Base-by-base conservation (phyloP, 2,113 vertebrate species). In the Deroptyus accipitrinus region DNA sequence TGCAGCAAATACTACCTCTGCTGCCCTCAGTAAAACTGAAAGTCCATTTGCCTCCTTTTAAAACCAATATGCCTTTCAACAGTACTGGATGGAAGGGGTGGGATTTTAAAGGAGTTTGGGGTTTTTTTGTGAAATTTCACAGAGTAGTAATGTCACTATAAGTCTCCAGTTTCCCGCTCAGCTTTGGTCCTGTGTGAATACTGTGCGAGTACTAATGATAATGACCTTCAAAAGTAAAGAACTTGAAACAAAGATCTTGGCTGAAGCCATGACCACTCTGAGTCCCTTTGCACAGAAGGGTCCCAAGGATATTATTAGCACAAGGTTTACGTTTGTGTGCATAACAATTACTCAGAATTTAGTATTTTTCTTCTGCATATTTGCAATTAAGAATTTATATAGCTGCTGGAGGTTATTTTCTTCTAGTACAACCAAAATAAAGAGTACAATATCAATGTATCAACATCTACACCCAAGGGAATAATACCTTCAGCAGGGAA, bases 401-500 rank as follows among this genome's bases (percentile, higher is more conserved):
- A 67, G 49, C n/a, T 78, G 44, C 39, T 78, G 63, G 73, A 67
- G 85, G 88, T 61, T 90, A 86, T 92, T 94, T 97, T 86, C 63
- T 74, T 68, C 22, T 27, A 80, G 49, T 30, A 63, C 64, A 95
- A 92, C 80, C 42, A 92, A 94, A 90, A 74, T 37, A 67, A 85
- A 66, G 17, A 81, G 90, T 73, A 51, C 35, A 95, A 35, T 83
- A 92, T 72, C 87, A 95, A 93, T 76, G 28, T 84, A 92, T 72
- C 88, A 95, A 93, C 88, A 96, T 35, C 52, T 89, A 42, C 44
- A 72, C 52, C 78, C 81, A 92, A 48, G 76, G 78, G 88, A 95
- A 92, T 31, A 90, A 94, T 78, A 35, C 76, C 59, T 91, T 94
- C 57, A 81, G 87, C 31, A 91, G 79, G 17, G 39, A 94, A 97